These are phyloP conservation scores for Chironomus tepperi DNA, from an alignment of 1,140 invertebrate species.

Conservation along the genomic window DNA sequence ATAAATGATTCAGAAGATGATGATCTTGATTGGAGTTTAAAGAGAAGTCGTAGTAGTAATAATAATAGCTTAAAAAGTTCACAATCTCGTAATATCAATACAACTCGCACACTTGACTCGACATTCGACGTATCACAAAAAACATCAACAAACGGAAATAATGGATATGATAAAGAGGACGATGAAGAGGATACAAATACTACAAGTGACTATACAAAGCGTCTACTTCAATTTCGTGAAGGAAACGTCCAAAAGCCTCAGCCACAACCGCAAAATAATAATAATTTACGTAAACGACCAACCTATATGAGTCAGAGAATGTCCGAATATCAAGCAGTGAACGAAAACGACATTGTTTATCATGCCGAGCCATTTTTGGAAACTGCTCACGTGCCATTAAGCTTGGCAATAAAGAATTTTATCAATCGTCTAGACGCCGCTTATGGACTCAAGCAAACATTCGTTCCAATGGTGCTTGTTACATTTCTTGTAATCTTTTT, in stretches of 20 bases:
- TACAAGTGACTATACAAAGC: constrained; percentile 23
- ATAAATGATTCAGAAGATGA: constrained; percentile 18
- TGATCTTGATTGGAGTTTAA: constrained; percentile 10
- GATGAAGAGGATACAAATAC: background rate
- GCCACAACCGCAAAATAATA: background rate
- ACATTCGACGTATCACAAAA: background rate
- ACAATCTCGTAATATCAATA: background rate
- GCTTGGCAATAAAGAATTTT: constrained; percentile 22
- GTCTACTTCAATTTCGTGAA: constrained; percentile 21
- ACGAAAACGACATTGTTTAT: constrained; percentile 22
- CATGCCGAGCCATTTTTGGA: constrained; percentile 8
- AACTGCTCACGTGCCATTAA: constrained; percentile 5
- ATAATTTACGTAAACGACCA: background rate
- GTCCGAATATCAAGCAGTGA: background rate
- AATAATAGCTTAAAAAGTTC: background rate
- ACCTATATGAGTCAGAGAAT: background rate
- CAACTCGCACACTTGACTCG: too few relatives aligned
- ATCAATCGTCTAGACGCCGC: constrained; percentile 28
- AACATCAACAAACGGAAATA: background rate
- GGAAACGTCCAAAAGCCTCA: background rate
- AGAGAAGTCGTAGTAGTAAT: background rate
- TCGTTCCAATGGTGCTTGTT: constrained; percentile 54
- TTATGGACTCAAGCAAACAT: constrained; percentile 45
- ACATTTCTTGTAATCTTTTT: constrained; percentile 54
- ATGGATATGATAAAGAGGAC: constrained; percentile 10